Evolutionary conservation across 2,113 vertebrate genomes (phyloP).

Genomic region (Falco punctatus): DNA sequence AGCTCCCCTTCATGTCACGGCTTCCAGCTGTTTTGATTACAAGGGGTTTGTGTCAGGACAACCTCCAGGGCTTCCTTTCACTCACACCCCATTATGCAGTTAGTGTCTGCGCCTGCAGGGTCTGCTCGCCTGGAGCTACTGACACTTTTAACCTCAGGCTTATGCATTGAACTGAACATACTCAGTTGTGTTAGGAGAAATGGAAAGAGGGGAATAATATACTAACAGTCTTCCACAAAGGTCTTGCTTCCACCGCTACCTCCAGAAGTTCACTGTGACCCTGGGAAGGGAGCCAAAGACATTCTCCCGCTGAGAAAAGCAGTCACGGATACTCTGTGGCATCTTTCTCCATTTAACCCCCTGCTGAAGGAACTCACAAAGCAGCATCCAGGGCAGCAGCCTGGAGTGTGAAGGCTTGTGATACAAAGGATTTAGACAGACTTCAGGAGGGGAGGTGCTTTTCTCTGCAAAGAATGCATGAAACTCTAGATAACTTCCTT

Average conservation of each 20-base stretch:
- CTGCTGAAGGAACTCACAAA: background rate
- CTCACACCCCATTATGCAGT: too few relatives aligned
- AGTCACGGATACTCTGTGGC: background rate
- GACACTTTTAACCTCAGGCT: too few relatives aligned
- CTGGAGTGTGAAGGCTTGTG: background rate
- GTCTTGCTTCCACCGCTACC: too few relatives aligned
- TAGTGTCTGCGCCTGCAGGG: too few relatives aligned
- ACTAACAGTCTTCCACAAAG: too few relatives aligned
- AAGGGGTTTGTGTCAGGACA: background rate
- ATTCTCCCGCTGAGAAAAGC: background rate
- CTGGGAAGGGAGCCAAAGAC: background rate
- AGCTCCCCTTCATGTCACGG: background rate
- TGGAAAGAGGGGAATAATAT: too few relatives aligned
- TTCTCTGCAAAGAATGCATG: background rate
- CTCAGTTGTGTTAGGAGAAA: too few relatives aligned
- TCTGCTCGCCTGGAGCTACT: too few relatives aligned
- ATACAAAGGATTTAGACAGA: background rate
- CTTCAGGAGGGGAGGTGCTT: background rate
- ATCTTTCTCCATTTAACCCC: background rate
- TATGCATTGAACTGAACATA: too few relatives aligned
- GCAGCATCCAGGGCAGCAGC: background rate
- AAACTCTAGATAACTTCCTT: constrained; percentile 19
- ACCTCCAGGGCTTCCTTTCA: background rate
- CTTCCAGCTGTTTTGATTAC: background rate
- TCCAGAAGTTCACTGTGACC: too few relatives aligned